Conservation (phyloP, 2,888 invertebrate species). For the Scelioninae gen. 2 region DNA sequence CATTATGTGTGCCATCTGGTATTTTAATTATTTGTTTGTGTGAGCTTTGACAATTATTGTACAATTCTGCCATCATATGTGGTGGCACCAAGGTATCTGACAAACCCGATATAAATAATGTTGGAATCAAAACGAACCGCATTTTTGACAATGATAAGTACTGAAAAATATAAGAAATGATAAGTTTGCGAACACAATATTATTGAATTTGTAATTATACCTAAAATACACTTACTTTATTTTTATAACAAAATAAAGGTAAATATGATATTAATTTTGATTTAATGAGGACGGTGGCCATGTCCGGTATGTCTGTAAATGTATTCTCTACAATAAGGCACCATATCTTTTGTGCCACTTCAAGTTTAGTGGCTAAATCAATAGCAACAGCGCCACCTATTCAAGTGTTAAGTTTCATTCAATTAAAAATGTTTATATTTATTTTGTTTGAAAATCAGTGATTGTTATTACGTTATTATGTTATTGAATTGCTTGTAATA, state of each 20-base stretch:
- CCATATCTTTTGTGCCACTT: slow-evolving; percentile 88
- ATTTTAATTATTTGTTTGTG: slow-evolving; percentile 87
- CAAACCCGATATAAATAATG: slow-evolving; percentile 91
- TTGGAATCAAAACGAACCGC: slow-evolving; percentile 83
- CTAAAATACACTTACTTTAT: slow-evolving; percentile 87
- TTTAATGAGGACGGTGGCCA: slow-evolving; percentile 89
- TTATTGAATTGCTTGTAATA: too few relatives aligned
- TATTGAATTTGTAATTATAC: too few relatives aligned
- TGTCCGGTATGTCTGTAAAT: slow-evolving; percentile 95
- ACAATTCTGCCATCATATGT: slow-evolving; percentile 90
- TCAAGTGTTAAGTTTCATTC: too few relatives aligned
- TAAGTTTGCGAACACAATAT: too few relatives aligned
- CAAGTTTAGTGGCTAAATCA: slow-evolving; percentile 86
- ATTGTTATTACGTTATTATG: too few relatives aligned
- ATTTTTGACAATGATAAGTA: slow-evolving; percentile 87
- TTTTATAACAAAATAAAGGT: slow-evolving; percentile 91
- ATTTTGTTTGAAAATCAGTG: too few relatives aligned
- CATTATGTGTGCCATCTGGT: slow-evolving; percentile 92
- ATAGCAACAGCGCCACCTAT: slow-evolving; percentile 95
- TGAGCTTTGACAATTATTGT: slow-evolving; percentile 83
- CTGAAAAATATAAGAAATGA: slow-evolving; percentile 75
- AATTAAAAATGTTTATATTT: too few relatives aligned
- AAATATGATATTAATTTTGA: slow-evolving; percentile 84
- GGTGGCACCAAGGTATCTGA: slow-evolving; percentile 93
- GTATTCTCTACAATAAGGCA: slow-evolving; percentile 95